Percentiles rank a stretch among this genome's conserved stretches.
Conservation (phyloP, 2,888 invertebrate species). For the Drosophila sordidapex region DNA sequence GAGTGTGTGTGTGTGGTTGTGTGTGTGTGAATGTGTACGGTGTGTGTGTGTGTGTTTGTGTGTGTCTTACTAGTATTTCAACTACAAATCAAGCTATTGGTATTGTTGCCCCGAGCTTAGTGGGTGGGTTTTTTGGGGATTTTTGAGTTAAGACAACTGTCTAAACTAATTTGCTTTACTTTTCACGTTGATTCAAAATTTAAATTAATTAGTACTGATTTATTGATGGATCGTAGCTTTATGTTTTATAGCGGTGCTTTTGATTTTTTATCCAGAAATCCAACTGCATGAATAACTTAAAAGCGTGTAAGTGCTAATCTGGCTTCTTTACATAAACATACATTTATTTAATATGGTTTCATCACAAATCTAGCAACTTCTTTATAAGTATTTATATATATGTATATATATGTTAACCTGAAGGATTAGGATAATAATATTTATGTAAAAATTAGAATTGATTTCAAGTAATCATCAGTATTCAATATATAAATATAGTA, state of each 20-base stretch:
- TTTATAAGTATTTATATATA: background rate
- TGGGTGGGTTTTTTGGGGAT: conserved; percentile 30
- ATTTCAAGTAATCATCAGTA: background rate
- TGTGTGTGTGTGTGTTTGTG: background rate
- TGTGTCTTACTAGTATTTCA: conserved; percentile 34
- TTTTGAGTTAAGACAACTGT: conserved; percentile 45
- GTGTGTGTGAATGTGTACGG: background rate
- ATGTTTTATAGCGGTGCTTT: conserved; percentile 25
- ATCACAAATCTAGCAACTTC: background rate
- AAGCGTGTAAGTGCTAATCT: background rate
- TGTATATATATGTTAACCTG: background rate
- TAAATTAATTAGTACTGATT: conserved; percentile 31
- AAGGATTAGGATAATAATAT: background rate
- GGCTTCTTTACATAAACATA: background rate
- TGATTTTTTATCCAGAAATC: background rate
- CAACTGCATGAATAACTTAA: background rate
- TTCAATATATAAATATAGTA: background rate
- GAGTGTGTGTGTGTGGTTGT: background rate
- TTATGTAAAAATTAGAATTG: background rate
- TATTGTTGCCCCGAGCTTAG: conserved; percentile 16
- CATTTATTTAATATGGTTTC: background rate
- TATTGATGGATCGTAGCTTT: conserved; percentile 11
- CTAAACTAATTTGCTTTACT: conserved; percentile 44
- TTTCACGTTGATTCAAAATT: conserved; percentile 40
- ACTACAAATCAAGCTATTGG: background rate